Evolutionary conservation across 1,140 invertebrate genomes (phyloP).

Genomic region (Megathymus violae): DNA sequence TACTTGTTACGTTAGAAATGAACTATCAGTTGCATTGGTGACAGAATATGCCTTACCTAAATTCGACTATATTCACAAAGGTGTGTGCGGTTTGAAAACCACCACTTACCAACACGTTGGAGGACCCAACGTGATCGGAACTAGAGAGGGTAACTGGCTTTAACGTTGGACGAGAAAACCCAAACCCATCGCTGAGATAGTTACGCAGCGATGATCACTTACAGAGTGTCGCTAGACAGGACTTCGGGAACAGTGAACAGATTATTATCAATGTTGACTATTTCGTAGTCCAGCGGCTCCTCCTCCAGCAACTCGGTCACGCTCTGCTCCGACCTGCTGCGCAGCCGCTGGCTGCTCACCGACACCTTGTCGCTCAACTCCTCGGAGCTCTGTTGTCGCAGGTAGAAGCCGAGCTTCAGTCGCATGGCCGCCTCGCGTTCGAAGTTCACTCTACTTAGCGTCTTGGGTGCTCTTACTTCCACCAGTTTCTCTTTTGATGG

Average conservation of each 20-base stretch:
- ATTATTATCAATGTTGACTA: constrained; percentile 66
- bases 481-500: constrained; percentile 36
- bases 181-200: no score
- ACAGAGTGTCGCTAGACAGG: constrained; percentile 47
- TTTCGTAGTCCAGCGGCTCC: constrained; percentile 73
- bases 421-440: constrained; percentile 36
- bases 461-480: constrained; percentile 29
- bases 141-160: no score
- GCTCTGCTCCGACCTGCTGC: constrained; percentile 19
- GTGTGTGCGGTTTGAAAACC: no score
- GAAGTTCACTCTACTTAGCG: constrained; percentile 55
- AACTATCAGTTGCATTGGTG: no score
- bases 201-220: constrained; percentile 32
- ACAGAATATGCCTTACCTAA: no score
- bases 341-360: constrained; percentile 33
- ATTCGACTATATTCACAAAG: no score
- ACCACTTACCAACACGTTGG: no score
- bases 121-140: no score
- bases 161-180: no score
- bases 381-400: constrained; percentile 46
- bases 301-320: constrained; percentile 55
- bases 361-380: constrained; percentile 55
- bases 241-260: constrained; percentile 53
- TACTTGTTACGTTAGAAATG: no score
- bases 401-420: constrained; percentile 43